phyloP scores from a whole-genome alignment of 2,113 vertebrate species.

The Capricornis sumatraensis region DNA sequence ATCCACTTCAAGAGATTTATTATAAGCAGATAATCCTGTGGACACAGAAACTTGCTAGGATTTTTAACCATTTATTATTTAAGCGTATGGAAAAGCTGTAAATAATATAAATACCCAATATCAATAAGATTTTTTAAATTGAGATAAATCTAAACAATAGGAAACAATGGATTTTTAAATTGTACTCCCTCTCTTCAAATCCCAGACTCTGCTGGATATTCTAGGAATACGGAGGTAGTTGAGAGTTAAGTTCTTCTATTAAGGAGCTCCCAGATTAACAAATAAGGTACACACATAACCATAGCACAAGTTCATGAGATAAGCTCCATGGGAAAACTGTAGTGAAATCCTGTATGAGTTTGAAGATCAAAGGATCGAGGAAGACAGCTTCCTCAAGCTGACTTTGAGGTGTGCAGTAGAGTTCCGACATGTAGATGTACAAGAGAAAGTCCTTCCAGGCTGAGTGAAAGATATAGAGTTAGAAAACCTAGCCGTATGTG shows the following conservation, averaged over 20 bases:
- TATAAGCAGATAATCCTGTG: not conserved
- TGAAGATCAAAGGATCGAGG: not conserved
- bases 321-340: not conserved
- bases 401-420: not conserved
- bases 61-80: slow-evolving; percentile 10
- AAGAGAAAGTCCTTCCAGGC: not conserved
- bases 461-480: not conserved
- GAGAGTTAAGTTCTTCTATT: not conserved
- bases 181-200: not conserved
- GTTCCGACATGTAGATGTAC: not conserved
- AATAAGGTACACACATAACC: not conserved
- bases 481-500: not conserved
- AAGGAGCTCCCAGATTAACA: not conserved
- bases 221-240: not conserved
- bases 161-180: not conserved
- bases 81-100: not conserved
- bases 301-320: not conserved
- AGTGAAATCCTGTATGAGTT: not conserved
- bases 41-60: not conserved
- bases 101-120: not conserved
- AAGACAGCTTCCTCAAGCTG: not conserved
- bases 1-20: not conserved
- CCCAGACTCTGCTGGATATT: not conserved
- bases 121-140: not conserved
- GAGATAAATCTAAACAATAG: not conserved